Conservation (phyloP, 2,113 vertebrate species). For the Lepus timidus region DNA sequence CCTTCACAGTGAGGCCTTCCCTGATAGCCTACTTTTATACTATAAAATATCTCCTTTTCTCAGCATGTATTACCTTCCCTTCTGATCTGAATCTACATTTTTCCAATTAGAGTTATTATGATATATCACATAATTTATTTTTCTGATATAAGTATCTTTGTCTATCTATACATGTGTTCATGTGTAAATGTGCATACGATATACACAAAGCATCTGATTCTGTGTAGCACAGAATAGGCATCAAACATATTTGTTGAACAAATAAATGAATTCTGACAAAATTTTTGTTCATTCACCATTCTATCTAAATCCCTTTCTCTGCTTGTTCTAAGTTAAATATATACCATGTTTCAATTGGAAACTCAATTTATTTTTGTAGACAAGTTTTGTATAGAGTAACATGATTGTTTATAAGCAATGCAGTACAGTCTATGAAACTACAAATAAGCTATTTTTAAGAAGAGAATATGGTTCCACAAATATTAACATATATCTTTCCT, state of each 20-base stretch:
- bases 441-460: constrained; percentile 48
- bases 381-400: not conserved
- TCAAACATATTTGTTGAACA: constrained; percentile 39
- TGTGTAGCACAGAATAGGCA: not conserved
- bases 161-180: not conserved
- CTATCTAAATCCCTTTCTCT: constrained; percentile 27
- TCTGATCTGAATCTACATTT: not conserved
- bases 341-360: constrained; percentile 37
- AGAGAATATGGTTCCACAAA: constrained; percentile 55
- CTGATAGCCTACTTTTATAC: not conserved
- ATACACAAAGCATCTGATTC: not conserved
- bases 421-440: constrained; percentile 28
- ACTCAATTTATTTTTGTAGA: constrained; percentile 55
- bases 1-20: not conserved
- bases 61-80: not conserved
- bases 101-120: constrained; percentile 12
- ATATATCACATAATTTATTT: not conserved
- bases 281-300: constrained; percentile 26
- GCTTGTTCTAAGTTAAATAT: constrained; percentile 56
- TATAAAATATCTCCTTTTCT: not conserved
- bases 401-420: constrained; percentile 43
- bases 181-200: not conserved
- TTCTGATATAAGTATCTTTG: not conserved
- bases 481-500: not conserved
- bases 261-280: constrained; percentile 53